Base-by-base conservation (phyloP, 2,113 vertebrate genomes). In the Coracopsis vasa region DNA sequence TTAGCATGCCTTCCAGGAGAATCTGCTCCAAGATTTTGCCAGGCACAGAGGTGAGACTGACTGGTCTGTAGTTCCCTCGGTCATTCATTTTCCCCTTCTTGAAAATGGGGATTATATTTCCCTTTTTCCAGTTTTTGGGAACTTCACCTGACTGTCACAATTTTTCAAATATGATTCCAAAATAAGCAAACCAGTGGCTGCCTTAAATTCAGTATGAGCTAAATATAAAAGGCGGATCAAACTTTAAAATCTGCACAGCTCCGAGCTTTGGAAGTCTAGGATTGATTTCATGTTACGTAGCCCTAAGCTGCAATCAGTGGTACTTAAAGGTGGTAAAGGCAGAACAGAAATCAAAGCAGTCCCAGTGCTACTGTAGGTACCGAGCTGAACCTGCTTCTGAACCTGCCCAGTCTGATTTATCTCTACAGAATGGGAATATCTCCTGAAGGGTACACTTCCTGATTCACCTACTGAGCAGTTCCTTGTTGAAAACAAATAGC, bases 361-460 rank as follows among this genome's bases (percentile, higher is more conserved):
- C 54, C 67, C 74, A 27, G 77, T 14, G 17, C 94, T 94, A 51
- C 56, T 80, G 60, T 44, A 39, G 53, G 16, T 60, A 80, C 82
- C 74, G 90, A 97, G 89, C 94, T 96, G 95, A 91, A 95, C 51
- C 54, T 21, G 23, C 80, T 94, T 83, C 94, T 56, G 88, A 91
- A 81, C 73, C 78, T 97, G 83, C 79, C 66, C 44, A 28, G 51
- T 87, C 58, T 62, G 71, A 60, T 95, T 70, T 91, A 41, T 39
- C 45, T 86, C 61, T 69, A 4, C 50, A 41, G 75, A 53, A 72
- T 21, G 67, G 14, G 62, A 75, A 28, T 87, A 53, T 51, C 70
- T 96, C 95, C 85, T 92, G 93, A 91, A 95, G 90, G 92, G 51
- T 79, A 28, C 15, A 56, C 92, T 95, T 96, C 96, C 74, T 60